phyloP scores from a whole-genome alignment of 2,888 invertebrate genomes.

The Catocala nupta region DNA sequence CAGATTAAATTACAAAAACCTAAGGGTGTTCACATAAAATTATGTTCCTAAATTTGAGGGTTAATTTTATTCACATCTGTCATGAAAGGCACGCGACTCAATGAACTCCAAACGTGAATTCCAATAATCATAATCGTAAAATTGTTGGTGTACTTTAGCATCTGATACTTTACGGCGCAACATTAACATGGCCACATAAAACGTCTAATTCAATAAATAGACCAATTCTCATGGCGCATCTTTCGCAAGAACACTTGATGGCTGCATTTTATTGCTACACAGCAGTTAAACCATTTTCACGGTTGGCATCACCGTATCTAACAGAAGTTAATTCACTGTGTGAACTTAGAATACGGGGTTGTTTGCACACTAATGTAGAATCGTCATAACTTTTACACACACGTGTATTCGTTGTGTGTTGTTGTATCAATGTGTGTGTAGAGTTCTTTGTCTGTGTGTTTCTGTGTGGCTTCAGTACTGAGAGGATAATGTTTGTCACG shows the following conservation, averaged over 20 bases:
- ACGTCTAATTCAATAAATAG: slow-evolving; percentile 58
- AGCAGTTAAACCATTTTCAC: slow-evolving; percentile 62
- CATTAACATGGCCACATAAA: slow-evolving; percentile 44
- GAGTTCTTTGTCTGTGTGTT: slow-evolving; percentile 19
- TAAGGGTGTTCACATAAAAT: background rate
- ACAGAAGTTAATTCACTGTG: slow-evolving; percentile 36
- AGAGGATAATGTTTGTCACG: slow-evolving; percentile 33
- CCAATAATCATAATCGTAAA: slow-evolving; percentile 29
- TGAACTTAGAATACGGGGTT: slow-evolving; percentile 23
- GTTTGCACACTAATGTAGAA: slow-evolving; percentile 24
- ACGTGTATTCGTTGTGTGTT: slow-evolving; percentile 5
- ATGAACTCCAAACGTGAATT: slow-evolving; percentile 6
- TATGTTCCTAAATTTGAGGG: background rate
- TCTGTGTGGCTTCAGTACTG: slow-evolving; percentile 16
- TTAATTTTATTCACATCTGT: slow-evolving; percentile 8
- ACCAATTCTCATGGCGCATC: slow-evolving; percentile 59
- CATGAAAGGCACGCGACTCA: background rate
- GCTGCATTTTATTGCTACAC: slow-evolving; percentile 64
- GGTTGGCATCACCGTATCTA: slow-evolving; percentile 48
- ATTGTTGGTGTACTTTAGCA: slow-evolving; percentile 21
- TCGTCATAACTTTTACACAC: slow-evolving; percentile 8
- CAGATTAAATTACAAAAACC: background rate
- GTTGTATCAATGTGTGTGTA: background rate
- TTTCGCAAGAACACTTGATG: slow-evolving; percentile 54
- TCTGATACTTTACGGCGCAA: slow-evolving; percentile 41